Conservation (phyloP, 2,113 vertebrate genomes). For the Pomatorhinus ruficollis region DNA sequence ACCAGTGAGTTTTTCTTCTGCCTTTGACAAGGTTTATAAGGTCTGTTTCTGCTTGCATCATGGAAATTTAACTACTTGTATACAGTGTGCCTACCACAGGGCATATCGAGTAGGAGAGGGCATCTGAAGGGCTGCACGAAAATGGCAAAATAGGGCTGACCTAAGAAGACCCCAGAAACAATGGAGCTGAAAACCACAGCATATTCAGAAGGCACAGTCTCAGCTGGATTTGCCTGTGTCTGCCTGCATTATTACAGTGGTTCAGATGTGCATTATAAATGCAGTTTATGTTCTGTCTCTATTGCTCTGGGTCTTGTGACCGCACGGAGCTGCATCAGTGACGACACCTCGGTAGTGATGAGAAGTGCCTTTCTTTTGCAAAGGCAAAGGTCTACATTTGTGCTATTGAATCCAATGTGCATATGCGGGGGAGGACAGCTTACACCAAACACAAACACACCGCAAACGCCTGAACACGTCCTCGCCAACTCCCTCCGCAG, state of each 20-base stretch:
- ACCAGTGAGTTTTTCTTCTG: background rate
- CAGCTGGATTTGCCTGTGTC: background rate
- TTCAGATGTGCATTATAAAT: background rate
- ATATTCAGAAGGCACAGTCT: background rate
- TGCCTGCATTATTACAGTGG: rapidly evolving
- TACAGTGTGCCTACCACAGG: background rate
- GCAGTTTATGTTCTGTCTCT: background rate
- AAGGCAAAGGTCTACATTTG: background rate
- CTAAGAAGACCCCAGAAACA: background rate
- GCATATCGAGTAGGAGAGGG: background rate
- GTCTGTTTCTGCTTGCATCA: background rate
- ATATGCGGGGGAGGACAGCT: background rate
- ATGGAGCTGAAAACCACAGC: background rate
- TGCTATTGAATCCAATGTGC: background rate
- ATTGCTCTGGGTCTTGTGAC: background rate
- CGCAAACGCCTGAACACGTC: background rate
- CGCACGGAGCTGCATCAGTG: background rate
- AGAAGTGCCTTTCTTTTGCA: background rate
- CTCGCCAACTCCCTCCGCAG: background rate
- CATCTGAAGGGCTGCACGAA: background rate
- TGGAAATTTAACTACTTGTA: background rate
- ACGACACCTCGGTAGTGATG: rapidly evolving
- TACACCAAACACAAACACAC: background rate
- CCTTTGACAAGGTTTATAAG: background rate
- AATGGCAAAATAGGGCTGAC: background rate